Conservation (phyloP, 2,113 vertebrate genomes). For the Pionites leucogaster region DNA sequence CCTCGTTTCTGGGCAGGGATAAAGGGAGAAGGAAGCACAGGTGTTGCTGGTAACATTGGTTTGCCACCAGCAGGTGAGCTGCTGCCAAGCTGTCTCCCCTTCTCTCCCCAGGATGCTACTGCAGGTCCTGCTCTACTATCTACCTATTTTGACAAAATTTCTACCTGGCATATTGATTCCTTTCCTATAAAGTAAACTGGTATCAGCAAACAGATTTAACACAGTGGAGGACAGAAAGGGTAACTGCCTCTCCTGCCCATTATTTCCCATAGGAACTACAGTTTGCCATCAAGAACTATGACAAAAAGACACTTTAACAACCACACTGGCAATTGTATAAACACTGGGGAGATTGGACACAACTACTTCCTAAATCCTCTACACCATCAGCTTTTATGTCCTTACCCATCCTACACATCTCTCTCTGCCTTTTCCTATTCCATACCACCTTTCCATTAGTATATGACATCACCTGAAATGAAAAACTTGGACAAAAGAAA, state of each 20-base stretch:
- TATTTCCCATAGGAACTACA: not conserved
- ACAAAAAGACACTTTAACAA: not conserved
- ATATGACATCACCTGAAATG: not conserved
- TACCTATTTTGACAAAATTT: not conserved
- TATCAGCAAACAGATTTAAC: not conserved
- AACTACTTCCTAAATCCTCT: not conserved
- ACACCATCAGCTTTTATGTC: not conserved
- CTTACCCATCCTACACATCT: not conserved
- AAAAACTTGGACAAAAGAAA: not conserved
- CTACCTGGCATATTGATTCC: not conserved
- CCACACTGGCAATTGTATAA: not conserved
- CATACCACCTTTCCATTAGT: not conserved
- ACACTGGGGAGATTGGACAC: not conserved
- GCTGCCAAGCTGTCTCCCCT: not conserved
- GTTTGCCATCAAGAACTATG: not conserved
- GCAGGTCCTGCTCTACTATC: rapidly evolving
- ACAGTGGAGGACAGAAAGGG: not conserved
- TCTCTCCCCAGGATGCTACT: not conserved
- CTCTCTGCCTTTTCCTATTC: not conserved
- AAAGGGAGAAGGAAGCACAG: not conserved
- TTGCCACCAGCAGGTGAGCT: not conserved
- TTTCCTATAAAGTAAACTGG: not conserved
- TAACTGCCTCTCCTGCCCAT: not conserved
- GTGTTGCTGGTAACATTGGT: not conserved
- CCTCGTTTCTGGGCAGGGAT: not conserved